phyloP scores from a whole-genome alignment of 2,113 vertebrate species.

The Athene cunicularia region DNA sequence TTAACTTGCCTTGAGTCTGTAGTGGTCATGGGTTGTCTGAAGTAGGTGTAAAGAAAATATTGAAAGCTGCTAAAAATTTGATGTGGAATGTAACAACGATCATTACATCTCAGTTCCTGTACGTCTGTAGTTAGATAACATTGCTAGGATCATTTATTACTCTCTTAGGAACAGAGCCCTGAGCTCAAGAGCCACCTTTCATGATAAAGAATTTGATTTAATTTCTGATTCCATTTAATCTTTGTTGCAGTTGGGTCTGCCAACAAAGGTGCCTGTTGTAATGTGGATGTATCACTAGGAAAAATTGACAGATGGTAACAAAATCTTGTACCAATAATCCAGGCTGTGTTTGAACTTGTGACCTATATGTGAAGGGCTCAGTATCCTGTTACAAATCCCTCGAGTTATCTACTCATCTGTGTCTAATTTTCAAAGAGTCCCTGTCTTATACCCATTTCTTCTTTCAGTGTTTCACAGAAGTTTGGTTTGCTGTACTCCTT shows the following conservation, averaged over 20 bases:
- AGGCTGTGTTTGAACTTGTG: conserved; percentile 41
- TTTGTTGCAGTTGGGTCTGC: not conserved
- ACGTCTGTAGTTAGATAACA: not conserved
- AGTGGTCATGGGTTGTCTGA: not conserved
- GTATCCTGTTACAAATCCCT: conserved; percentile 20
- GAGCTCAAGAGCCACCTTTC: not conserved
- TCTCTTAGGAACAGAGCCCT: not conserved
- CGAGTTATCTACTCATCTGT: conserved; percentile 12
- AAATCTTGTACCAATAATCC: conserved; percentile 35
- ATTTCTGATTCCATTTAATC: not conserved
- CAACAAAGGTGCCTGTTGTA: not conserved
- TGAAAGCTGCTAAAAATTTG: not conserved
- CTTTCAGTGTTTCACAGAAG: not conserved
- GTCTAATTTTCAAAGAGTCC: conserved; percentile 10
- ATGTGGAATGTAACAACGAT: not conserved
- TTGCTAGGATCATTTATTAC: not conserved
- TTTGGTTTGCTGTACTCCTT: not conserved
- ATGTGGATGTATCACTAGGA: not conserved
- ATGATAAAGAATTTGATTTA: not conserved
- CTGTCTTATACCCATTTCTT: not conserved
- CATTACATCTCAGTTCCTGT: not conserved
- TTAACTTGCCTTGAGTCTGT: not conserved
- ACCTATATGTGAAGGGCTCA: conserved; percentile 5
- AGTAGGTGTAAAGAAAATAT: not conserved
- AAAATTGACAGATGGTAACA: conserved; percentile 57